Evolutionary conservation across 2,888 invertebrate species (phyloP).

Genomic region (Peribatodes rhomboidaria): DNA sequence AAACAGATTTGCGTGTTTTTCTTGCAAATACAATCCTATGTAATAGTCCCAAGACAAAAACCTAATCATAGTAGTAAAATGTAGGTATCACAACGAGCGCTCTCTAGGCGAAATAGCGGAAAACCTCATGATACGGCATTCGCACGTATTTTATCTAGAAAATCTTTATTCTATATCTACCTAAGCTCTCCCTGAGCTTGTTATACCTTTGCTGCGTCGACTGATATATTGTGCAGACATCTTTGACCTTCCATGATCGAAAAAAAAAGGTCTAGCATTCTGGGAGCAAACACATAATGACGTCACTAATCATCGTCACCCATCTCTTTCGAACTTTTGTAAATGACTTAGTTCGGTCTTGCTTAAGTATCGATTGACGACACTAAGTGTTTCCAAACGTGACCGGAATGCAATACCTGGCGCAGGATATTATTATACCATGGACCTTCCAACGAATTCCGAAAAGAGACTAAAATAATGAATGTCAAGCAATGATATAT

Average conservation of each 20-base stretch:
- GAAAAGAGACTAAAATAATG: no score
- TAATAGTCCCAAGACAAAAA: neutral
- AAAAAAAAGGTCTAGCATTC: no score
- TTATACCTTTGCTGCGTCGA: neutral
- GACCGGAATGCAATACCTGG: no score
- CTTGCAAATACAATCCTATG: slow-evolving; percentile 7
- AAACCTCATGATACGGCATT: slow-evolving; percentile 4
- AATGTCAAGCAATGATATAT: no score
- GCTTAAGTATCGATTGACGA: no score
- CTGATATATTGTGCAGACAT: neutral
- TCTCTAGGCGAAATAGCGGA: neutral
- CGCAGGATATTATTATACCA: no score
- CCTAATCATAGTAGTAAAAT: slow-evolving; percentile 5
- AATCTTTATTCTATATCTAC: neutral
- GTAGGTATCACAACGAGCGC: neutral
- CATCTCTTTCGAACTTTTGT: no score
- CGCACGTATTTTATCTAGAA: slow-evolving; percentile 9
- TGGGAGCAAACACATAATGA: no score
- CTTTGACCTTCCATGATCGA: neutral
- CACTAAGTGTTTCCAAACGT: no score
- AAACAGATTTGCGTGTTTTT: neutral
- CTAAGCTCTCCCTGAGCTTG: neutral
- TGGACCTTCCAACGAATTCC: no score
- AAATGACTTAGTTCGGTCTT: no score
- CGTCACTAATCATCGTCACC: no score